Conservation (phyloP, 2,888 invertebrate species). For the Pyralis farinalis region DNA sequence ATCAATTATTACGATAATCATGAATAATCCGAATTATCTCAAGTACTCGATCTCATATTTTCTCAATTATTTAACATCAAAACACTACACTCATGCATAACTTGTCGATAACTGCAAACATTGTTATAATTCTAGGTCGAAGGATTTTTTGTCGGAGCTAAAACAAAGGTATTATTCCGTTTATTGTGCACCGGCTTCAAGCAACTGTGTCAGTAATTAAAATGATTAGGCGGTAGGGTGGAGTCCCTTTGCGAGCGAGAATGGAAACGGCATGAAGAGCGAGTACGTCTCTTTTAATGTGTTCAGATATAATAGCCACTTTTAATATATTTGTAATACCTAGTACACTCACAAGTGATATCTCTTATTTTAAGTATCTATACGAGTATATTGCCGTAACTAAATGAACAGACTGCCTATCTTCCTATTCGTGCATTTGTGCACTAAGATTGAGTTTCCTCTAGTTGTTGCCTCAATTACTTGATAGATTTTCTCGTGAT, state of each 20-base stretch:
- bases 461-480: no score
- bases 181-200: slow-evolving; percentile 51
- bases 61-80: slow-evolving; percentile 15
- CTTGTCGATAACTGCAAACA: slow-evolving; percentile 45
- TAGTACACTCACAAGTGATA: no score
- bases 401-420: no score
- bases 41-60: background rate
- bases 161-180: slow-evolving; percentile 63
- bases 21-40: no score
- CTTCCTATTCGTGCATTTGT: no score
- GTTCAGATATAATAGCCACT: no score
- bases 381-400: no score
- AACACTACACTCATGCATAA: slow-evolving; percentile 26
- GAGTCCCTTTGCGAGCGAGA: slow-evolving; percentile 32
- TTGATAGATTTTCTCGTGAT: no score
- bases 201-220: slow-evolving; percentile 73
- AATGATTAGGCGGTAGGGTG: slow-evolving; percentile 53
- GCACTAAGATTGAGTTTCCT: no score
- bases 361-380: no score
- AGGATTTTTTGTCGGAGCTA: slow-evolving; percentile 38
- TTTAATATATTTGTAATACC: no score
- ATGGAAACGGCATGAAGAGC: slow-evolving; percentile 13
- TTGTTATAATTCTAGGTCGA: slow-evolving; percentile 55
- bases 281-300: background rate
- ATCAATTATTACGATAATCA: no score